These are phyloP conservation scores for Ibycter americanus DNA, from an alignment of 2,797 vertebrate species.

Conservation along the genomic window DNA sequence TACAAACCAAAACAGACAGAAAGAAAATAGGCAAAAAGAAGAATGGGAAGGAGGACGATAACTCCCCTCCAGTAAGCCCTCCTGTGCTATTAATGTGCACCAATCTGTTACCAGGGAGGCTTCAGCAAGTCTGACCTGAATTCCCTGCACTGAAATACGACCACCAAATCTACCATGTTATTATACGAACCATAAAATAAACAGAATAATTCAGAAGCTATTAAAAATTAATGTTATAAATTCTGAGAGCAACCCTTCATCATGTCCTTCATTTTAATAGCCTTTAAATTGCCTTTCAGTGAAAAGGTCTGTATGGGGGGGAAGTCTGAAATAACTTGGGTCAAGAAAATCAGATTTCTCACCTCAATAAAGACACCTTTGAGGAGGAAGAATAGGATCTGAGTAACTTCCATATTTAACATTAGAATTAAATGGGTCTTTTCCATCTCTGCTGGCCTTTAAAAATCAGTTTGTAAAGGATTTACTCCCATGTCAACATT, in stretches of 20 bases:
- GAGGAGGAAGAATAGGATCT: background rate
- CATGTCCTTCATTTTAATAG: constrained; percentile 19
- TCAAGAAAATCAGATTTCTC: background rate
- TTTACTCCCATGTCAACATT: background rate
- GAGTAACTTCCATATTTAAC: background rate
- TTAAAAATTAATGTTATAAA: constrained; percentile 55
- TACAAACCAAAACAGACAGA: background rate
- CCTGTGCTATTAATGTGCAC: background rate
- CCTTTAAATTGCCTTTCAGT: constrained; percentile 23
- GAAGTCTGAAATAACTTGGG: background rate
- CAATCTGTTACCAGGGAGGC: background rate
- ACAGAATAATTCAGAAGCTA: constrained; percentile 65
- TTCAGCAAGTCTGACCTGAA: constrained; percentile 29
- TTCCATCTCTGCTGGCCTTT: background rate
- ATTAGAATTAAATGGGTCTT: background rate
- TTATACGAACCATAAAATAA: constrained; percentile 43
- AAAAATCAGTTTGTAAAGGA: background rate
- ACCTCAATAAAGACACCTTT: background rate
- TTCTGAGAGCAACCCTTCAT: constrained; percentile 15
- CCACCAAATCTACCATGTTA: background rate
- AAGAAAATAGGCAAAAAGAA: background rate
- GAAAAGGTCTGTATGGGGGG: background rate
- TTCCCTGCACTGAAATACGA: constrained; percentile 13
- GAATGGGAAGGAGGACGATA: background rate
- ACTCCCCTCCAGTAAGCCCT: background rate